Evolutionary conservation across 2,113 vertebrate genomes (phyloP).

Genomic region (Crotalus helleri): DNA sequence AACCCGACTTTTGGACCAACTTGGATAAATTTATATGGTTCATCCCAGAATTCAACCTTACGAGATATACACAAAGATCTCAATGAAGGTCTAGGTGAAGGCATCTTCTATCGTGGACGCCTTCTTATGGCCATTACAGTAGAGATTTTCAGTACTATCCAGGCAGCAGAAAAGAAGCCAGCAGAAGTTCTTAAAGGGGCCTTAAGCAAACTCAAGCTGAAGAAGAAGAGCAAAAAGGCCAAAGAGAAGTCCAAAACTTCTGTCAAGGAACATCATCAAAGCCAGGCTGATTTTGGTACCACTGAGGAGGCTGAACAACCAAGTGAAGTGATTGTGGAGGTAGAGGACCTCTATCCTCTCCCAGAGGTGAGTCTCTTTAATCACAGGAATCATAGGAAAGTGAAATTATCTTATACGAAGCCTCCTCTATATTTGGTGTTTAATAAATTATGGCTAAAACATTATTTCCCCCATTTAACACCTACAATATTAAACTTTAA

Average conservation of each 20-base stretch:
- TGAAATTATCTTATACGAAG: neutral
- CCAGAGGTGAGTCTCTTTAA: conserved; percentile 73
- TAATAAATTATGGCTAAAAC: neutral
- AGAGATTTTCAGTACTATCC: conserved; percentile 78
- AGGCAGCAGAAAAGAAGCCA: conserved; percentile 58
- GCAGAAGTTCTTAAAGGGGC: conserved; percentile 62
- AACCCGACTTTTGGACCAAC: conserved; percentile 87
- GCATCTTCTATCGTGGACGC: conserved; percentile 85
- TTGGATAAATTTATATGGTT: conserved; percentile 92
- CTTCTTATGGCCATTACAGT: conserved; percentile 79
- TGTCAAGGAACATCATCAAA: conserved; percentile 44
- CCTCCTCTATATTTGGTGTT: neutral
- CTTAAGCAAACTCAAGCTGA: conserved; percentile 72
- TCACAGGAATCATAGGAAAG: neutral
- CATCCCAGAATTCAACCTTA: conserved; percentile 80
- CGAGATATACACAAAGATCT: conserved; percentile 81
- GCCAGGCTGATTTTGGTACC: conserved; percentile 40
- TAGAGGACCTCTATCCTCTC: conserved; percentile 85
- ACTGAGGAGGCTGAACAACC: conserved; percentile 71
- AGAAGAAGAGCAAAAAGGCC: conserved; percentile 79
- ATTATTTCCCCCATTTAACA: neutral
- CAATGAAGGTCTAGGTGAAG: conserved; percentile 84
- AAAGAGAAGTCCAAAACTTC: conserved; percentile 65
- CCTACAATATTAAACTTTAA: neutral
- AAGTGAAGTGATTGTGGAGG: conserved; percentile 78